Conservation (phyloP, 1,140 invertebrate genomes). For the Drosophila aff. region DNA sequence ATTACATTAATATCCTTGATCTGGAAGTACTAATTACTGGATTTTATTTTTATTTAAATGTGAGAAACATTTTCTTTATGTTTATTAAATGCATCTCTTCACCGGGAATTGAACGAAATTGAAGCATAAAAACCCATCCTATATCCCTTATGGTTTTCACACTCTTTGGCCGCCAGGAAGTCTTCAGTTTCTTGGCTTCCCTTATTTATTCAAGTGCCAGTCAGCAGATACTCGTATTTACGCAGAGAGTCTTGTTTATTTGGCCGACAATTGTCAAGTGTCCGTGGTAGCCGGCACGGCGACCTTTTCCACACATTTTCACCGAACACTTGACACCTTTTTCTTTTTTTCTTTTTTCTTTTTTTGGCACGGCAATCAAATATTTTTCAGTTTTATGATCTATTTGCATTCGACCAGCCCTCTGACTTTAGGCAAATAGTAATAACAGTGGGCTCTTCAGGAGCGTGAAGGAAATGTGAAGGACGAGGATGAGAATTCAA, state of each 20-base stretch:
- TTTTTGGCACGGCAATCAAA: conserved; percentile 43
- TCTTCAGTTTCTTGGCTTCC: background rate
- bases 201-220: conserved; percentile 45
- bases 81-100: too few species aligned
- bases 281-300: conserved; percentile 20
- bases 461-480: conserved; percentile 28
- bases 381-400: conserved; percentile 54
- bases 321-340: conserved; percentile 65
- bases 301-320: conserved; percentile 64
- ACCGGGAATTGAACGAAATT: background rate
- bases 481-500: background rate
- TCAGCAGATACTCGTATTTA: conserved; percentile 22
- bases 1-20: background rate
- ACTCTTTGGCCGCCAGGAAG: background rate
- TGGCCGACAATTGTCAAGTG: conserved; percentile 34
- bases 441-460: conserved; percentile 41
- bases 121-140: background rate
- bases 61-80: background rate
- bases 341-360: background rate
- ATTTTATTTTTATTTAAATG: background rate
- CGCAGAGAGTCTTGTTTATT: conserved; percentile 24
- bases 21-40: too few species aligned
- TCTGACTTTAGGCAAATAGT: conserved; percentile 60
- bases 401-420: conserved; percentile 61
- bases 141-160: background rate